A percentile compares a stretch with the other conserved stretches of the same genome.
These are phyloP conservation scores for Melopsittacus undulatus DNA, from an alignment of 2,797 vertebrate species.

Conservation along the genomic window DNA sequence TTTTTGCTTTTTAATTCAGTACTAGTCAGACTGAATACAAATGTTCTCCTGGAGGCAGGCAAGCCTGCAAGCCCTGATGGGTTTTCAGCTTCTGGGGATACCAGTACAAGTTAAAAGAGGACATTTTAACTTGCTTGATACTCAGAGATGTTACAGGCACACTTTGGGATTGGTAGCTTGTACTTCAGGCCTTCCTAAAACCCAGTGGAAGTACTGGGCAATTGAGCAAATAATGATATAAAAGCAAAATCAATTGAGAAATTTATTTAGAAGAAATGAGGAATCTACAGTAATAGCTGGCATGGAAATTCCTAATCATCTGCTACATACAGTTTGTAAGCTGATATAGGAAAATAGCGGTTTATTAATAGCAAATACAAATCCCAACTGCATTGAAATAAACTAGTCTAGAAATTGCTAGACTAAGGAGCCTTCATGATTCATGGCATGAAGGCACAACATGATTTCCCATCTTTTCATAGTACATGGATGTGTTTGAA, in stretches of 20 bases:
- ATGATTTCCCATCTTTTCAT: neutral
- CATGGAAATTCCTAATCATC: neutral
- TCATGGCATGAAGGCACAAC: neutral
- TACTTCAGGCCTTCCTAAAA: neutral
- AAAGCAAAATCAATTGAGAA: neutral
- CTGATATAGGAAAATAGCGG: neutral
- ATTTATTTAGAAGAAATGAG: neutral
- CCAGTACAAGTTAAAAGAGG: neutral
- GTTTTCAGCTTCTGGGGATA: conserved; percentile 33
- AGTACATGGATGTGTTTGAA: neutral
- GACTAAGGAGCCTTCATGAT: neutral
- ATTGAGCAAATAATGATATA: neutral
- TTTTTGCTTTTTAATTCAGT: conserved; percentile 17
- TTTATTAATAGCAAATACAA: neutral
- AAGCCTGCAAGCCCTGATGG: conserved; percentile 2
- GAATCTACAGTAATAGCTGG: neutral
- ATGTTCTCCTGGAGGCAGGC: conserved; percentile 4
- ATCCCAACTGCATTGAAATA: neutral
- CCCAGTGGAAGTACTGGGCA: neutral
- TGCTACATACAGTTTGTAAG: neutral
- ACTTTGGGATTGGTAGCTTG: neutral
- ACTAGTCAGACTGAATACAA: neutral
- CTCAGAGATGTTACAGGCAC: conserved; percentile 8
- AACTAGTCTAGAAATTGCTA: neutral
- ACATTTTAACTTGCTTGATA: conserved; percentile 26